phyloP scores from a whole-genome alignment of 2,113 vertebrate genomes.

The Caranx ignobilis region DNA sequence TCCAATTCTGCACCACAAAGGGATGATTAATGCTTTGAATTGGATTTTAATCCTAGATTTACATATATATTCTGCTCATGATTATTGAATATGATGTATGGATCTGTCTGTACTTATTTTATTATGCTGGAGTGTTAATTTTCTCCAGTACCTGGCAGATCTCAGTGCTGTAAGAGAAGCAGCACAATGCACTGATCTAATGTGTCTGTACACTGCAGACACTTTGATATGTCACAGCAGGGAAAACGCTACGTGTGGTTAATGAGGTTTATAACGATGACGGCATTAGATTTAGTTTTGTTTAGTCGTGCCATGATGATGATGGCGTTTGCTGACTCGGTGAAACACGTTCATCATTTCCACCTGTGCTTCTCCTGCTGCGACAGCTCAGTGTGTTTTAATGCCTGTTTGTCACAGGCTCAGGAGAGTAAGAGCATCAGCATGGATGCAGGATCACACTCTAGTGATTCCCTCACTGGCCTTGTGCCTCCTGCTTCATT shows the following conservation, averaged over 20 bases:
- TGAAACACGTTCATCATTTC: conserved; percentile 1
- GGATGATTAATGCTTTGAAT: no score
- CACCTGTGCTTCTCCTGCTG: no score
- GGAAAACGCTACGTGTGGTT: background rate
- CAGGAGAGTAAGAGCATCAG: background rate
- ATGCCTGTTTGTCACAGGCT: background rate
- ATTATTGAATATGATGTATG: no score
- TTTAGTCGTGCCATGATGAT: background rate
- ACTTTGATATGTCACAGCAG: background rate
- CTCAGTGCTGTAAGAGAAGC: background rate
- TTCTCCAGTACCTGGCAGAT: no score
- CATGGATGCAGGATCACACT: background rate
- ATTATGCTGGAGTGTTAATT: no score
- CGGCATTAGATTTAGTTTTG: background rate
- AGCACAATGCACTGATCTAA: background rate
- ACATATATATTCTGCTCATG: no score
- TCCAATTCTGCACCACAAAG: background rate
- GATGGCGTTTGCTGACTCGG: background rate
- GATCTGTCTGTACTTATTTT: no score
- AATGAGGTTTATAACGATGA: background rate
- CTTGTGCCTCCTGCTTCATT: conserved; percentile 31
- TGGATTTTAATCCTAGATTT: no score
- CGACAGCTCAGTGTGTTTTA: background rate
- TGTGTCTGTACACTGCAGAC: background rate
- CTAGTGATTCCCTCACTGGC: conserved; percentile 21